Evolutionary conservation across 2,113 vertebrate species (phyloP), one percentile per base, ranked within the genome.

Genomic region (Callipepla californica): DNA sequence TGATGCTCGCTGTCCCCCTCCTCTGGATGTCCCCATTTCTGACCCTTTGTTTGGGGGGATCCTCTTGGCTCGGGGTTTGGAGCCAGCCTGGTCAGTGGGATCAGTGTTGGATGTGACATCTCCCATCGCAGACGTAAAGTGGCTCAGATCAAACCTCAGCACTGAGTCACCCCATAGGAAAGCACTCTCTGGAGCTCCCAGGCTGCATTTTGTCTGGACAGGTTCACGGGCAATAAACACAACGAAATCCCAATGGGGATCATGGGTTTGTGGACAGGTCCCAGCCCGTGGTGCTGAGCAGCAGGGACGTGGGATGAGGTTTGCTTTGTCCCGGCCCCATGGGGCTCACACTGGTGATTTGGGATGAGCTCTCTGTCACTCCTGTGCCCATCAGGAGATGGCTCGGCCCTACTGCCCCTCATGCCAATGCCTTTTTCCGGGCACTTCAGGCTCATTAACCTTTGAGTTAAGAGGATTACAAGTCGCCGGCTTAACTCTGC

Each of bases 401-500:
- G 25, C 4, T 48, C 42, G 44, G 53, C 67, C 50, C 62, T 1
- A 2, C 18, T 58, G 18, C 36, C 18, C 42, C 7, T 11, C 6
- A 0, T 23, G 48, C 48, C 36, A 55, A 63, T 84, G 91, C 88
- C 85, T 38, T 75, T 85, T 95, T 68, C 73, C 0, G 11, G 66
- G 72, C 59, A 4, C 83, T 92, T 47, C 65, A 42, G 94, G 75
- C 94, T 96, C 48, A 0, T 93, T 96, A 95, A 94, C 95, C 94
- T 94, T 92, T 1, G 25, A 91, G 44, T 74, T 95, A 95, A 96
- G 95, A 94, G 94, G 95, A 96, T 96, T 96, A 91, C 66, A 38
- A 96, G 95, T 94, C 89, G 9, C 57, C 6, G 0, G 95, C 95
- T 96, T 96, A 96, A 62, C 73, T 94, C 73, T 0, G 2, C 74